A percentile compares a stretch with the other conserved stretches of the same genome.
phyloP scores from a whole-genome alignment of 2,113 vertebrate genomes.

The Oncorhynchus mykiss region DNA sequence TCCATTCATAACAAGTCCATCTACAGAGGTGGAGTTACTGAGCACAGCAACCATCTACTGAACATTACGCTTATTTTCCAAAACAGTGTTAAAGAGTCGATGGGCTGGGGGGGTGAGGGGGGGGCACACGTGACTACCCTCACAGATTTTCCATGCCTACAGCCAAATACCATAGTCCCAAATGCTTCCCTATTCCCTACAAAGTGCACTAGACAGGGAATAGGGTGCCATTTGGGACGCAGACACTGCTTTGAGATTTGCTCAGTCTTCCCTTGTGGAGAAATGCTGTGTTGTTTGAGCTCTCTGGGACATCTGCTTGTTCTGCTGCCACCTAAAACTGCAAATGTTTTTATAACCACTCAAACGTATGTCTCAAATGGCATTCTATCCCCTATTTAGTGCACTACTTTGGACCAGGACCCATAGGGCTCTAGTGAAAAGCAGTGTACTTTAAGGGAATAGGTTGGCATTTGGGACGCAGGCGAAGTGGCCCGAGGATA shows the following conservation, averaged over 20 bases:
- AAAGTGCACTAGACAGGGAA: not conserved
- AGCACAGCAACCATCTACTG: not conserved
- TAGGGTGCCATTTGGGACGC: too few species aligned
- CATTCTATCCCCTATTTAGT: too few species aligned
- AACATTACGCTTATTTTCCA: not conserved
- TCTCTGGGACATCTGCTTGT: slow-evolving; percentile 27
- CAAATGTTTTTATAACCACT: slow-evolving; percentile 53
- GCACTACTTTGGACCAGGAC: too few species aligned
- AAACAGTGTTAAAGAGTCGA: not conserved
- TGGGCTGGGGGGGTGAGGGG: not conserved
- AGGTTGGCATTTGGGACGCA: too few species aligned
- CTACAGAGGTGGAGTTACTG: slow-evolving; percentile 10
- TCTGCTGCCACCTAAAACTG: slow-evolving; percentile 55
- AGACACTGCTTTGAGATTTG: not conserved
- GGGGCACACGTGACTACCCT: too few species aligned
- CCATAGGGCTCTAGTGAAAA: too few species aligned
- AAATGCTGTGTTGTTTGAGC: slow-evolving; percentile 17
- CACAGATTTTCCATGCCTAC: slow-evolving; percentile 16
- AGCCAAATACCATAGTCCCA: not conserved
- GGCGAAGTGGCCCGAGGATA: slow-evolving; percentile 2
- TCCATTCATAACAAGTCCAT: not conserved
- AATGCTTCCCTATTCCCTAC: not conserved
- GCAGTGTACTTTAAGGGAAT: too few species aligned
- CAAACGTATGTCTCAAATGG: not conserved
- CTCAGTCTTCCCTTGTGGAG: slow-evolving; percentile 19